phyloP scores from a whole-genome alignment of 2,113 vertebrate species.

The Myanophis thanlyinensis region DNA sequence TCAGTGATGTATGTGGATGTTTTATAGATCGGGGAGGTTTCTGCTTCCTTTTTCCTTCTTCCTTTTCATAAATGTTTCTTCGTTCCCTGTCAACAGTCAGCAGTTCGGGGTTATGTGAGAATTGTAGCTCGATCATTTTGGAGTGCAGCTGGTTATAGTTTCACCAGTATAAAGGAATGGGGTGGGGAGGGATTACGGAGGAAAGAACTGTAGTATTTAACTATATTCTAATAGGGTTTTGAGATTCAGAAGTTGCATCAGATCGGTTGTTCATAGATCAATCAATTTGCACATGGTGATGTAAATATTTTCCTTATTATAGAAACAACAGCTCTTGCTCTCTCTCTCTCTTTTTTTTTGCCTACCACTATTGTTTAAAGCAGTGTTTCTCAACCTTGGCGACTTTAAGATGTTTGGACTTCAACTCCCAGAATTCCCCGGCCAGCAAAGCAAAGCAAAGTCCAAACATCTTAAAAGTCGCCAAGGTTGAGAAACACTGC shows the following conservation, averaged over 20 bases:
- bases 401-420: no score
- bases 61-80: not conserved
- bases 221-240: not conserved
- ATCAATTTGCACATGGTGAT: not conserved
- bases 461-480: no score
- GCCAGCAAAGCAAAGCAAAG: no score
- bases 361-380: not conserved
- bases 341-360: not conserved
- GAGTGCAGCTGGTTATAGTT: not conserved
- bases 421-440: no score
- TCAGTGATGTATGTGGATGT: not conserved
- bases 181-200: not conserved
- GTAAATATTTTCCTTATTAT: not conserved
- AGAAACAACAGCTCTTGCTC: not conserved
- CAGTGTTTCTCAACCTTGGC: no score
- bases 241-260: not conserved
- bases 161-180: not conserved
- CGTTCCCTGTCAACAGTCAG: not conserved
- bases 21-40: not conserved
- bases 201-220: not conserved
- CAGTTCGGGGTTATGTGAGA: not conserved
- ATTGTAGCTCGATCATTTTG: not conserved
- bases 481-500: no score
- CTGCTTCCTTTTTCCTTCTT: not conserved
- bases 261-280: not conserved